phyloP scores from a whole-genome alignment of 35 echinoderm and acorn worm genomes.

The Holothuria glaberrima region DNA sequence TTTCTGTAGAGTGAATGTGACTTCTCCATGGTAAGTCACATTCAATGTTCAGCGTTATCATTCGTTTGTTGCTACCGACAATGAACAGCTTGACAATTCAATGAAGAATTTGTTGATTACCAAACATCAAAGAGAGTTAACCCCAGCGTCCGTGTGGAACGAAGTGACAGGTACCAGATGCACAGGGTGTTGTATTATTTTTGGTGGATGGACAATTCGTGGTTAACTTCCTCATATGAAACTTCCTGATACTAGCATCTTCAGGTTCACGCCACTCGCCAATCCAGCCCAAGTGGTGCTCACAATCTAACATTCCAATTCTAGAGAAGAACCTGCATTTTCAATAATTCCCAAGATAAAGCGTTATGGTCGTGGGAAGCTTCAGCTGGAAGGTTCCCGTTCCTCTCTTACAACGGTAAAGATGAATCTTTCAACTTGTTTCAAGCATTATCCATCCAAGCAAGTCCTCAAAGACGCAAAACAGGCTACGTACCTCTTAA shows the following conservation, averaged over 20 bases:
- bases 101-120: no score
- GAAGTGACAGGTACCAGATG: no score
- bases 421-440: conserved; percentile 2
- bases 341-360: background rate
- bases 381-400: background rate
- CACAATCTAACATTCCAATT: background rate
- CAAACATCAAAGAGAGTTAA: no score
- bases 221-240: background rate
- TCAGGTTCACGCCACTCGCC: background rate
- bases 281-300: background rate
- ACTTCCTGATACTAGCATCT: background rate
- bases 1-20: no score
- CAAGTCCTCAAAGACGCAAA: no score
- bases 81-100: no score
- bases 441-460: no score
- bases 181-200: background rate
- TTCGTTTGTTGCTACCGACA: no score
- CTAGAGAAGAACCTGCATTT: background rate
- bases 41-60: no score
- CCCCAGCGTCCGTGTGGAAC: no score
- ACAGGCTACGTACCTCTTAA: no score
- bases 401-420: background rate
- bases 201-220: background rate
- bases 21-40: no score
- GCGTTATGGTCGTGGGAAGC: background rate